A percentile compares a stretch with the other conserved stretches of the same genome.
Conservation (phyloP, 2,113 vertebrate genomes). For the Sakesphorus luctuosus region DNA sequence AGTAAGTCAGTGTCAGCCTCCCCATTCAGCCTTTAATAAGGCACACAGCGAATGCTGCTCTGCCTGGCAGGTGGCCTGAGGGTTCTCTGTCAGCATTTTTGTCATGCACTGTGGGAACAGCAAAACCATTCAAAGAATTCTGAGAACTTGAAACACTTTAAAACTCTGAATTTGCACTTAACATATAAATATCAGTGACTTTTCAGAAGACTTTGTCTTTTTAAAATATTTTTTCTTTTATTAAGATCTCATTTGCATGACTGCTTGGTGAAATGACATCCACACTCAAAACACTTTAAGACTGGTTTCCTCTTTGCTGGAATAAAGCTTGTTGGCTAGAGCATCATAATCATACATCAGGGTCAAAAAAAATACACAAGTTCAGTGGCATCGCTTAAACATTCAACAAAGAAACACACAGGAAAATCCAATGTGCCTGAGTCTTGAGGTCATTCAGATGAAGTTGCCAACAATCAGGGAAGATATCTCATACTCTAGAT, state of each 20-base stretch:
- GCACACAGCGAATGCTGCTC: constrained; percentile 36
- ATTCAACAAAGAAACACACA: neutral
- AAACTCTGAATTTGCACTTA: constrained; percentile 14
- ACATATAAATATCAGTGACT: constrained; percentile 45
- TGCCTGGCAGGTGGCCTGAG: constrained; percentile 58
- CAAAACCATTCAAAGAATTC: constrained; percentile 46
- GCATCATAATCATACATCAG: neutral
- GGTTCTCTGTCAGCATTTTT: constrained; percentile 63
- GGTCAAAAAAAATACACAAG: neutral
- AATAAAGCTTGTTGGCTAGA: neutral
- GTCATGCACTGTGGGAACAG: constrained; percentile 53
- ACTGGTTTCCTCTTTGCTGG: neutral
- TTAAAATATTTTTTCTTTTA: neutral
- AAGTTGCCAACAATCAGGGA: neutral
- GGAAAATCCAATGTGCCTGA: neutral
- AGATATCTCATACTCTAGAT: neutral
- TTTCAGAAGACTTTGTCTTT: neutral
- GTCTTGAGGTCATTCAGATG: neutral
- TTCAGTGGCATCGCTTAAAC: neutral
- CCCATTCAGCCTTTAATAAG: constrained; percentile 42
- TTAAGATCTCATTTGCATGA: neutral
- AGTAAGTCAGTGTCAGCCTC: constrained; percentile 35
- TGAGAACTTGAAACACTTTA: constrained; percentile 30
- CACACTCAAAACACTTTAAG: neutral
- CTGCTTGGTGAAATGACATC: neutral